Evolutionary conservation across 1,140 invertebrate genomes (phyloP).

Genomic region (Centruroides vittatus): DNA sequence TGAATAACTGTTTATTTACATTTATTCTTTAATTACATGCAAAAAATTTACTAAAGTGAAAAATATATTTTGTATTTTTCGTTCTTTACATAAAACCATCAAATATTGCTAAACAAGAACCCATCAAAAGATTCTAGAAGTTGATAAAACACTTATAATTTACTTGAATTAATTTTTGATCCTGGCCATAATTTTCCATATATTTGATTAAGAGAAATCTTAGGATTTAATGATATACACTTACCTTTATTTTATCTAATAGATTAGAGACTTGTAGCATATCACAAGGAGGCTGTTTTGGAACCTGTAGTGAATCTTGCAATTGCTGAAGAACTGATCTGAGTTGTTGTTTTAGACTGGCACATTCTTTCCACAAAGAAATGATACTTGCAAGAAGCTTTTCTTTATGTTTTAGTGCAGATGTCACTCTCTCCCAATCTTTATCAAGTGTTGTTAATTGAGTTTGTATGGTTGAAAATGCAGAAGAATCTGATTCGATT

Average conservation of each 20-base stretch:
- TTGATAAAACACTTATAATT: too few relatives aligned
- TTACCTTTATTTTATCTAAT: conserved; percentile 26
- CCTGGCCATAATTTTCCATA: too few relatives aligned
- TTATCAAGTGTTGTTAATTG: conserved; percentile 54
- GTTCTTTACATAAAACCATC: too few relatives aligned
- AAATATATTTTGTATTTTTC: too few relatives aligned
- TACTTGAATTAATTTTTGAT: too few relatives aligned
- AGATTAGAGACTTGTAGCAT: conserved; percentile 22
- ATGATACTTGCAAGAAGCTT: conserved; percentile 47
- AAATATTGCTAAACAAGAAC: too few relatives aligned
- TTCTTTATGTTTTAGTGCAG: conserved; percentile 52
- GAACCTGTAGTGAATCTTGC: background rate
- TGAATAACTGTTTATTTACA: too few relatives aligned
- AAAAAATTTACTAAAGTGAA: too few relatives aligned
- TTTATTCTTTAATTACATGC: too few relatives aligned
- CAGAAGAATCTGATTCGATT: conserved; percentile 63
- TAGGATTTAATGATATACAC: background rate
- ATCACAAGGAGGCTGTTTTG: conserved; percentile 2
- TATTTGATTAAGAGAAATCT: too few relatives aligned
- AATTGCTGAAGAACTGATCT: conserved; percentile 16
- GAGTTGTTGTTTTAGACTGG: conserved; percentile 24
- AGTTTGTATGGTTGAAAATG: conserved; percentile 60
- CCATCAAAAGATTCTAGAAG: too few relatives aligned
- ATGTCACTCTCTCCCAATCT: conserved; percentile 60
- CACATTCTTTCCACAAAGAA: conserved; percentile 54